These are phyloP conservation scores for Panonychus citri DNA, from an alignment of 1,140 invertebrate genomes.

Conservation along the genomic window DNA sequence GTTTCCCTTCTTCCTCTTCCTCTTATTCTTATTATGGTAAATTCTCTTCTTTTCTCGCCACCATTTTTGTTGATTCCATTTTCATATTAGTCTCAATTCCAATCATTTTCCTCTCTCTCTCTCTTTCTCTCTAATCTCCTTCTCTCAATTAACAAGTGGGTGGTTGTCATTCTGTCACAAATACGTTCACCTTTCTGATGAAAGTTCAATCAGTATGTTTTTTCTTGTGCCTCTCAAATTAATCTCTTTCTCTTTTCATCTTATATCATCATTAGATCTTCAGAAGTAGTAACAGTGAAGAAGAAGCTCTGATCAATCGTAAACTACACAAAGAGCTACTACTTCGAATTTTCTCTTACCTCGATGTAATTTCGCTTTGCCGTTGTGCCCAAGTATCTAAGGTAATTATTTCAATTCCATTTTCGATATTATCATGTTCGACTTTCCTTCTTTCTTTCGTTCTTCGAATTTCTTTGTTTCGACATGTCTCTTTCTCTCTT, in stretches of 20 bases:
- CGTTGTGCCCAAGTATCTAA: constrained; percentile 86
- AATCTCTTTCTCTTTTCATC: background rate
- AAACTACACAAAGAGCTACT: constrained; percentile 87
- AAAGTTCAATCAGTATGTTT: background rate
- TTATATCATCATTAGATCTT: background rate
- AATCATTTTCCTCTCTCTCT: no score
- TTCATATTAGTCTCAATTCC: no score
- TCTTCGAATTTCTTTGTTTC: background rate
- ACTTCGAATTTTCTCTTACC: constrained; percentile 81
- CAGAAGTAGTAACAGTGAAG: constrained; percentile 31
- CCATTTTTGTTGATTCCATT: no score
- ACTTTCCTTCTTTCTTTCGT: background rate
- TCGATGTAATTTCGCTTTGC: constrained; percentile 91
- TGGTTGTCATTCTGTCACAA: background rate
- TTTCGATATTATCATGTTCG: background rate
- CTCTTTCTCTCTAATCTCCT: no score
- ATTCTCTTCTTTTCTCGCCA: no score
- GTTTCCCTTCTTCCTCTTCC: no score
- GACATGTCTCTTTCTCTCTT: background rate
- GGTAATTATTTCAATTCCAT: constrained; percentile 16
- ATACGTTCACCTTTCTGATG: background rate
- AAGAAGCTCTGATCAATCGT: constrained; percentile 65
- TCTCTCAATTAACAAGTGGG: background rate
- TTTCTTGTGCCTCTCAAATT: background rate
- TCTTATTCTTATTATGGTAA: no score